A percentile compares a stretch with the other conserved stretches of the same genome.
These are phyloP conservation scores for Eilema depressum DNA, from an alignment of 2,888 invertebrate species.

Conservation along the genomic window DNA sequence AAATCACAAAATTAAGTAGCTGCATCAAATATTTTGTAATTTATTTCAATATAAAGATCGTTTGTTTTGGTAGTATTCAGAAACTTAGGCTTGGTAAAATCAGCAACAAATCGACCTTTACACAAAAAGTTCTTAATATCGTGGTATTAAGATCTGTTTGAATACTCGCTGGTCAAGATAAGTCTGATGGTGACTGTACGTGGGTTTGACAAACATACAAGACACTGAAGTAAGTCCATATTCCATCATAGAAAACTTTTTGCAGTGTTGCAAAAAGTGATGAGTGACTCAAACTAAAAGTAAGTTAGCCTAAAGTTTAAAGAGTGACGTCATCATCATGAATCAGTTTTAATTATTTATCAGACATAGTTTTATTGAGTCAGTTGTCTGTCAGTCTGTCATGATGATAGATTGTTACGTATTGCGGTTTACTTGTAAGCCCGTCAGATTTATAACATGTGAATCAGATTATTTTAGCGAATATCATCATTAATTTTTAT, in stretches of 20 bases:
- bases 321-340: constrained; percentile 41
- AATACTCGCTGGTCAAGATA: too few relatives aligned
- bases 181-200: too few relatives aligned
- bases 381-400: constrained; percentile 56
- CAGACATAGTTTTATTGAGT: constrained; percentile 49
- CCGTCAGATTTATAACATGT: constrained; percentile 42
- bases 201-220: too few relatives aligned
- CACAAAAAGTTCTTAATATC: too few relatives aligned
- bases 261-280: background rate
- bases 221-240: too few relatives aligned
- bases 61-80: too few relatives aligned
- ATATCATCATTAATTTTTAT: constrained; percentile 31
- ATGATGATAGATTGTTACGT: constrained; percentile 65
- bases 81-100: too few relatives aligned
- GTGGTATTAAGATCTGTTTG: too few relatives aligned
- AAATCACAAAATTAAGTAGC: too few relatives aligned
- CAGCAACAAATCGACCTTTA: too few relatives aligned
- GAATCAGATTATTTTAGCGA: constrained; percentile 43
- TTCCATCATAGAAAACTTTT: background rate
- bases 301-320: background rate
- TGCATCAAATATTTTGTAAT: too few relatives aligned
- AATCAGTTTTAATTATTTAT: constrained; percentile 58
- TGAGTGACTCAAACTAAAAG: background rate
- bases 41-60: too few relatives aligned
- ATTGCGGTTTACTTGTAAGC: constrained; percentile 58